Evolutionary conservation across 2,113 vertebrate species (phyloP).

Genomic region (Microtus pennsylvanicus): DNA sequence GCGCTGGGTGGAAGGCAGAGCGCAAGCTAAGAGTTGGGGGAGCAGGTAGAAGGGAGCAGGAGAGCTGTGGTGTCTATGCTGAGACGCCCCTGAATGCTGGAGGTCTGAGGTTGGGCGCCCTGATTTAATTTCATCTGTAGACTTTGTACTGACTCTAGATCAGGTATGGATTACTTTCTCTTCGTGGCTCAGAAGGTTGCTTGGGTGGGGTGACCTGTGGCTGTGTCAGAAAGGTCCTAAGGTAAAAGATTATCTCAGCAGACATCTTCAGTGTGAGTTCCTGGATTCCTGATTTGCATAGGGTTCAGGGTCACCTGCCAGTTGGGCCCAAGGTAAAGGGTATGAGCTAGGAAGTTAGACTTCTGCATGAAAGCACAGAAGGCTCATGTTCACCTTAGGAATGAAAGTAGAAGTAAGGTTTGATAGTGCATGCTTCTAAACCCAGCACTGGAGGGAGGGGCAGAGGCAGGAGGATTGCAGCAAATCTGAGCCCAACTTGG

Average conservation of each 20-base stretch:
- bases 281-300: accelerated
- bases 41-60: not conserved
- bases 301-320: not conserved
- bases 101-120: not conserved
- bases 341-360: not conserved
- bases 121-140: not conserved
- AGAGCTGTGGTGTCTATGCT: not conserved
- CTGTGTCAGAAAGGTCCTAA: not conserved
- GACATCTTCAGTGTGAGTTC: not conserved
- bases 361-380: not conserved
- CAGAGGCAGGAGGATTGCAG: not conserved
- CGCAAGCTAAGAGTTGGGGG: not conserved
- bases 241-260: not conserved
- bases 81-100: not conserved
- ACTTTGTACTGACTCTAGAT: not conserved
- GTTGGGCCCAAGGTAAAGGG: not conserved
- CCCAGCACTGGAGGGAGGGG: not conserved
- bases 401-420: not conserved
- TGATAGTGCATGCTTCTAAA: not conserved
- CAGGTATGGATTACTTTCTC: not conserved
- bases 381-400: not conserved
- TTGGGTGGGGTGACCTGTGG: not conserved
- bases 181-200: not conserved
- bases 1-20: not conserved
- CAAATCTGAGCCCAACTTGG: not conserved